Conservation (phyloP, 2,797 vertebrate species). For the Hypotaenidia philippensis region DNA sequence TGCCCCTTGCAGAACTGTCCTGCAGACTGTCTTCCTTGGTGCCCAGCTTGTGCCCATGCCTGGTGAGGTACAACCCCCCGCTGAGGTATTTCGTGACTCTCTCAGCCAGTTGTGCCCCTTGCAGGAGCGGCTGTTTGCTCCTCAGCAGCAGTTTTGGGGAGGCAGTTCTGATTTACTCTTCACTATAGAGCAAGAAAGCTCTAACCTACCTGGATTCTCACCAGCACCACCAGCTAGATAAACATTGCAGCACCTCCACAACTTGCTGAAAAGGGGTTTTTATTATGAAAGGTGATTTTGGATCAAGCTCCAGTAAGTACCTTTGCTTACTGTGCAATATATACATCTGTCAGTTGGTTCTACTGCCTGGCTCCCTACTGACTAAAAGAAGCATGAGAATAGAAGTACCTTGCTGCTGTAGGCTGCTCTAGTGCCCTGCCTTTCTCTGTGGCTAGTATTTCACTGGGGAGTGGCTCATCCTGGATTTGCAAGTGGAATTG, state of each 20-base stretch:
- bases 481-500: not conserved
- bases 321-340: not conserved
- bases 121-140: not conserved
- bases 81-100: not conserved
- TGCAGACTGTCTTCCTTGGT: not conserved
- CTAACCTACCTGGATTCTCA: not conserved
- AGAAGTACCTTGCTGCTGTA: not conserved
- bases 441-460: not conserved
- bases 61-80: fast-evolving
- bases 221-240: slow-evolving; percentile 11
- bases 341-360: not conserved
- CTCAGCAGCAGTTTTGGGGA: not conserved
- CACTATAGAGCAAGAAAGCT: not conserved
- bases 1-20: not conserved
- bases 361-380: not conserved
- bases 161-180: not conserved
- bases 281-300: slow-evolving; percentile 14
- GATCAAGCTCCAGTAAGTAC: not conserved
- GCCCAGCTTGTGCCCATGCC: fast-evolving
- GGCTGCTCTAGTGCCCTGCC: not conserved
- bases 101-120: not conserved
- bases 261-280: not conserved
- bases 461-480: fast-evolving
- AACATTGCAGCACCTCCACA: not conserved
- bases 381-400: not conserved